Percentiles rank a stretch among this genome's conserved stretches.
These are phyloP conservation scores for Formica exsecta DNA, from an alignment of 1,140 invertebrate species.

Conservation along the genomic window DNA sequence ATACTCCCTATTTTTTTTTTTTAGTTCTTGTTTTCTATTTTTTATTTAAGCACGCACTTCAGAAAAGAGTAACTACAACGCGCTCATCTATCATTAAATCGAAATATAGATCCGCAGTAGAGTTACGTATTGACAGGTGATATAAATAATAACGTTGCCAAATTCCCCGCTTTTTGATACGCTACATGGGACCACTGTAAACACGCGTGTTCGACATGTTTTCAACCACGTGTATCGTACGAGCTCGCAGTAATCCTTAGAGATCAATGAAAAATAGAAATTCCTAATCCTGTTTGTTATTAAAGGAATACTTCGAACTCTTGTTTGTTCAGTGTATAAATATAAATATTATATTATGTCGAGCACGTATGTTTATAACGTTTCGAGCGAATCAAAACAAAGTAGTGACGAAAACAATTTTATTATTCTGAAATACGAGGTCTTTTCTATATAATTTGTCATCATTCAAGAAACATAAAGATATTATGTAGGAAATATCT, in stretches of 20 bases:
- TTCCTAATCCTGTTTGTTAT: slow-evolving; percentile 5
- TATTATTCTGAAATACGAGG: not conserved
- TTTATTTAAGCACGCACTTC: not conserved
- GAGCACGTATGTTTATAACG: not conserved
- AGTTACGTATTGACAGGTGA: slow-evolving; percentile 46
- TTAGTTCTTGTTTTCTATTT: not conserved
- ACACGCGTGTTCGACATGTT: slow-evolving; percentile 6
- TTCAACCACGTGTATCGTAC: not conserved
- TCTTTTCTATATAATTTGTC: not conserved
- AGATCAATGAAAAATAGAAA: slow-evolving; percentile 11
- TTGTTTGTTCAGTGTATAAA: not conserved
- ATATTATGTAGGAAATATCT: too few species aligned
- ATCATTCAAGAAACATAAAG: not conserved
- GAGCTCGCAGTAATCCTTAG: not conserved
- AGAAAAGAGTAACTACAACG: too few species aligned
- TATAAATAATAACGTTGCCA: slow-evolving; percentile 35
- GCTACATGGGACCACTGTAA: not conserved
- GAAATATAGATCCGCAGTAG: too few species aligned
- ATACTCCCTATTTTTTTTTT: not conserved
- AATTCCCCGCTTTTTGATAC: slow-evolving; percentile 9
- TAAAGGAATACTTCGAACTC: not conserved
- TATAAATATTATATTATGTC: slow-evolving; percentile 14
- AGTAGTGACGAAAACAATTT: not conserved
- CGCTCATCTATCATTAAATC: too few species aligned
- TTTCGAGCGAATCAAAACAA: not conserved